Conservation (phyloP, 1,140 invertebrate genomes). For the Ooceraea biroi region DNA sequence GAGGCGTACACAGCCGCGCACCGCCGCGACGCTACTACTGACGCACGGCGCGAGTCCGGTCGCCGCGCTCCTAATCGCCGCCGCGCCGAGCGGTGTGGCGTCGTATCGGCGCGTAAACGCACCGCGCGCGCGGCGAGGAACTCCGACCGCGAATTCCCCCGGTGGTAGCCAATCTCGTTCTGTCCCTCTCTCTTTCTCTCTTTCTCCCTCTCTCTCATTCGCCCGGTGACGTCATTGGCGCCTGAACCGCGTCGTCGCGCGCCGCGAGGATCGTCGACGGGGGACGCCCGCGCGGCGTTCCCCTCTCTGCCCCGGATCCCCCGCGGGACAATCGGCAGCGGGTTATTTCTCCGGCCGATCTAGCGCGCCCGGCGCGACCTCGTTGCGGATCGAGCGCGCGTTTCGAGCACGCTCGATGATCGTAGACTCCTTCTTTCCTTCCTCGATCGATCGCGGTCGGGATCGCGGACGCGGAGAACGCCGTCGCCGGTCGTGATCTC, state of each 20-base stretch:
- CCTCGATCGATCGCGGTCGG: neutral
- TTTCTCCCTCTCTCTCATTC: slow-evolving; percentile 23
- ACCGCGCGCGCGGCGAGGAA: slow-evolving; percentile 61
- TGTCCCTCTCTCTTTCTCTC: too few relatives aligned
- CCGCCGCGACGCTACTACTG: slow-evolving; percentile 20
- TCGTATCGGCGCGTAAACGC: slow-evolving; percentile 60
- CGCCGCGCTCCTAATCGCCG: slow-evolving; percentile 1
- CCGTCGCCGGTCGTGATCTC: neutral
- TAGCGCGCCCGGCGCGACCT: slow-evolving; percentile 25
- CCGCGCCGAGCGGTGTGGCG: slow-evolving; percentile 7
- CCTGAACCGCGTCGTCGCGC: slow-evolving; percentile 76
- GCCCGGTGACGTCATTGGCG: slow-evolving; percentile 80
- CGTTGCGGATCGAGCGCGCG: neutral
- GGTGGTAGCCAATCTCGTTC: slow-evolving; percentile 11
- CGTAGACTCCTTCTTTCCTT: neutral
- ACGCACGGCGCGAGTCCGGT: slow-evolving; percentile 12
- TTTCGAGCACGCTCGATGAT: neutral
- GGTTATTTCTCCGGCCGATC: slow-evolving; percentile 18
- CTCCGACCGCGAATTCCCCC: slow-evolving; percentile 70
- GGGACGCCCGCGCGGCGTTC: neutral
- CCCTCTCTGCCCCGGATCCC: neutral
- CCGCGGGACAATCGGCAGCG: slow-evolving; percentile 22
- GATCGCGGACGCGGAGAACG: neutral
- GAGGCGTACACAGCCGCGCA: slow-evolving; percentile 18
- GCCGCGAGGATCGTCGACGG: slow-evolving; percentile 29